phyloP scores from a whole-genome alignment of 2,113 vertebrate genomes.

The Cyrtonyx montezumae region DNA sequence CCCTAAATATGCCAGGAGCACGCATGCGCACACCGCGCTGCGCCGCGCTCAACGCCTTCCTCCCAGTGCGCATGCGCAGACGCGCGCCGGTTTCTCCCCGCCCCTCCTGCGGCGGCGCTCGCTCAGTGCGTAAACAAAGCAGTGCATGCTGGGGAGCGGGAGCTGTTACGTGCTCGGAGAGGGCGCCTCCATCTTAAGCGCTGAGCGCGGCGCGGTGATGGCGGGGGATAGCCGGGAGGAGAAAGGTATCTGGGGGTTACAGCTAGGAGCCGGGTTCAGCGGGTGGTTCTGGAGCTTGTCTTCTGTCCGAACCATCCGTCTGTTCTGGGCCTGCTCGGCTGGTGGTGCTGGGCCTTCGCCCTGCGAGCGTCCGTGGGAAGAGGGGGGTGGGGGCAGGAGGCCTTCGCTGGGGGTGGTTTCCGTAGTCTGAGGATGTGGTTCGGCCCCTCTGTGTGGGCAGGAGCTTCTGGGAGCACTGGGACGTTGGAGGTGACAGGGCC shows the following conservation, averaged over 20 bases:
- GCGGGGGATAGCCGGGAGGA: slow-evolving; percentile 87
- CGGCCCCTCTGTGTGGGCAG: not conserved
- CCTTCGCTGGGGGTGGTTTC: fast-evolving
- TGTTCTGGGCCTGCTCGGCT: fast-evolving
- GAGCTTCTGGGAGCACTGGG: not conserved
- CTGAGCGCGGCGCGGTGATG: slow-evolving; percentile 67
- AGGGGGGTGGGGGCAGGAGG: not conserved
- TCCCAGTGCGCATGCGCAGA: not conserved
- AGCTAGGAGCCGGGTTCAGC: fast-evolving
- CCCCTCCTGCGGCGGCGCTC: not conserved
- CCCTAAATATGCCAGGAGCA: not conserved
- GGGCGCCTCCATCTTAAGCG: slow-evolving; percentile 78
- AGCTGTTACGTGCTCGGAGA: slow-evolving; percentile 72
- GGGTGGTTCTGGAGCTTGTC: not conserved
- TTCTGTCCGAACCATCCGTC: fast-evolving
- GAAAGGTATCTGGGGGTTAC: slow-evolving; percentile 75
- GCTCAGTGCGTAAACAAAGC: slow-evolving; percentile 70
- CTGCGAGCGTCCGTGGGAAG: not conserved
- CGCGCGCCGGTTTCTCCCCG: fast-evolving
- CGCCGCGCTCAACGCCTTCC: too few relatives aligned
- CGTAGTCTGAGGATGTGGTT: fast-evolving
- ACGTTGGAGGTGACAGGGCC: fast-evolving
- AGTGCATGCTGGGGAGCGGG: slow-evolving; percentile 71
- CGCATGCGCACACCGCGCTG: fast-evolving
- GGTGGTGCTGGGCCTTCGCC: not conserved